Conservation (phyloP, 2,797 vertebrate genomes). For the Melanotaenia parkinsoni region DNA sequence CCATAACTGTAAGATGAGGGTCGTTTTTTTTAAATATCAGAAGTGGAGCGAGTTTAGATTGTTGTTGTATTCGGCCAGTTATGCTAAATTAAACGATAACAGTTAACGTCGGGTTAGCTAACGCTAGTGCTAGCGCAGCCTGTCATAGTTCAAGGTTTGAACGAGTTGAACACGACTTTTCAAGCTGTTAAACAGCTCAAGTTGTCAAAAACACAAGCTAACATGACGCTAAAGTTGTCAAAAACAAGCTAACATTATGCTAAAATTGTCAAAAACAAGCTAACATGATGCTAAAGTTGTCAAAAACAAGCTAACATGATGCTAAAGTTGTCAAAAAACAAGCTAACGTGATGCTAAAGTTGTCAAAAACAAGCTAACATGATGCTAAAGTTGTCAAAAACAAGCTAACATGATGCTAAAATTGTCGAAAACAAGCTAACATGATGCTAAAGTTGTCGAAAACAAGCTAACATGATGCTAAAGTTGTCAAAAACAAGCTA, state of each 20-base stretch:
- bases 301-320: too few relatives aligned
- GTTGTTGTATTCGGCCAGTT: background rate
- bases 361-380: too few relatives aligned
- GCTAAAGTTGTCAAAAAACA: background rate
- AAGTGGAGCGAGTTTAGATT: background rate
- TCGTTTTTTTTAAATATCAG: background rate
- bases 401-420: too few relatives aligned
- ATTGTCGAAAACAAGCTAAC: too few relatives aligned
- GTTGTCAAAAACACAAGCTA: background rate
- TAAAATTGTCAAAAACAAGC: background rate
- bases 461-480: background rate
- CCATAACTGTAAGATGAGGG: rapidly evolving
- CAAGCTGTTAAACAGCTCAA: background rate
- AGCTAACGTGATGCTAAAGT: too few relatives aligned
- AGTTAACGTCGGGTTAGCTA: slow-evolving; percentile 29
- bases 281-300: too few relatives aligned
- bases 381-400: background rate
- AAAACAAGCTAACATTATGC: too few relatives aligned
- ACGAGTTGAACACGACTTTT: background rate
- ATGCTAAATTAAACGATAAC: background rate
- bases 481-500: background rate
- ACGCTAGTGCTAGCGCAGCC: background rate
- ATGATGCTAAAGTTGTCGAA: too few relatives aligned
- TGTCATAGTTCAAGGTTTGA: rapidly evolving
- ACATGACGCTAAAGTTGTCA: too few relatives aligned